Conservation (phyloP, 2,113 vertebrate genomes). For the Talpa occidentalis region DNA sequence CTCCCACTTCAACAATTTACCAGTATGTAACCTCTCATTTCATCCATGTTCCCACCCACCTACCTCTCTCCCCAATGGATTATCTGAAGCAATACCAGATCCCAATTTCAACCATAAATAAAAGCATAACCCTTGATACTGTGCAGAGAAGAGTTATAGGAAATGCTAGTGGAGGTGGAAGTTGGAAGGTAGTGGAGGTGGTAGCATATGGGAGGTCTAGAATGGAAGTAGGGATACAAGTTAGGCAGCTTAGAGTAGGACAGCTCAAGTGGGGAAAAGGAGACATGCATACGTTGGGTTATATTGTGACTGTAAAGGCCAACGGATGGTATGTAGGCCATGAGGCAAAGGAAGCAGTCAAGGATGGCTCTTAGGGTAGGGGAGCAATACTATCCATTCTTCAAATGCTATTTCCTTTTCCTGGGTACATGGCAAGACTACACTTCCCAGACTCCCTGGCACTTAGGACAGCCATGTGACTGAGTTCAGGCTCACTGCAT, state of each 20-base stretch:
- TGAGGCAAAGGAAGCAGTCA: background rate
- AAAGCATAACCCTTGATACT: background rate
- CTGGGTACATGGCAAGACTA: background rate
- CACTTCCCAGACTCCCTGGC: background rate
- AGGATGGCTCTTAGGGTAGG: background rate
- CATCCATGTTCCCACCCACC: background rate
- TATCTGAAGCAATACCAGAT: background rate
- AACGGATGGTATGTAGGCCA: too few species aligned
- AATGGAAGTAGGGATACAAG: background rate
- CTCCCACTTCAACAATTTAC: background rate
- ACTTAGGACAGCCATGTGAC: background rate
- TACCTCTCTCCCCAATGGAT: background rate
- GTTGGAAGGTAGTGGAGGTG: too few species aligned
- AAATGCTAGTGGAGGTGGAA: background rate
- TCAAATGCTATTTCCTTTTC: background rate
- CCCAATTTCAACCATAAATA: background rate
- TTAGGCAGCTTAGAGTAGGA: background rate
- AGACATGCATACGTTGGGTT: background rate
- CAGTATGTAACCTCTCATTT: too few species aligned
- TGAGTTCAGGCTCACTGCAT: background rate
- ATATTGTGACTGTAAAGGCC: background rate
- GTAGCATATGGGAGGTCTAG: too few species aligned
- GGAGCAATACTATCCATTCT: background rate
- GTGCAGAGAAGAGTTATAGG: background rate
- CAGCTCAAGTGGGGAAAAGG: background rate